phyloP scores from a whole-genome alignment of 2,888 invertebrate species.

The Oxycera nigricornis region DNA sequence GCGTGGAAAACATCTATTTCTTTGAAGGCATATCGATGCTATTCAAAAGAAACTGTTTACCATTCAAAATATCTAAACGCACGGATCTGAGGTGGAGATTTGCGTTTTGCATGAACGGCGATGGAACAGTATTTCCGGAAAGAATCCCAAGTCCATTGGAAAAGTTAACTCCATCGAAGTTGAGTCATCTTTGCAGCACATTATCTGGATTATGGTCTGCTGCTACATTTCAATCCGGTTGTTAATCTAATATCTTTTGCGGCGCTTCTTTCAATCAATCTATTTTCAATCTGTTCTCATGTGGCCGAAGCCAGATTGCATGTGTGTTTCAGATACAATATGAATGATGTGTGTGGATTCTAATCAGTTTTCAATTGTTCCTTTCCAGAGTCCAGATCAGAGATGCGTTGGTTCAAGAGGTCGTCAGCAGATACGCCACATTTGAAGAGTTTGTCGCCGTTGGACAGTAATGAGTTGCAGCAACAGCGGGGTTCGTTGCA shows the following conservation, averaged over 20 bases:
- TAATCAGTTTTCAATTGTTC: conserved; percentile 19
- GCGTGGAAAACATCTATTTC: too few species aligned
- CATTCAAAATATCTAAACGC: too few species aligned
- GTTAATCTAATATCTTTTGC: too few species aligned
- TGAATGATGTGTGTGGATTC: background rate
- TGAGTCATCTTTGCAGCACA: background rate
- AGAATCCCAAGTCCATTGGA: too few species aligned
- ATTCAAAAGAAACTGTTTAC: too few species aligned
- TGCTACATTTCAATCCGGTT: too few species aligned
- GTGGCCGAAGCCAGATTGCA: background rate
- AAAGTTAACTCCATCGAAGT: too few species aligned
- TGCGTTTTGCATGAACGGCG: too few species aligned
- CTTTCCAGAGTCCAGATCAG: conserved; percentile 20
- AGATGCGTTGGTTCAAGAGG: conserved; percentile 40
- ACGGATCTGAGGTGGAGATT: too few species aligned
- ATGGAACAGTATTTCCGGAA: too few species aligned
- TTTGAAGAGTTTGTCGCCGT: conserved; percentile 33
- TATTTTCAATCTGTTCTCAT: background rate
- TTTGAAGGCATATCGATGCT: too few species aligned
- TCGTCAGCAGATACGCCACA: conserved; percentile 39
- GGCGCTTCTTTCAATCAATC: background rate
- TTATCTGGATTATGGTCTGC: background rate
- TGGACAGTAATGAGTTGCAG: conserved; percentile 30
- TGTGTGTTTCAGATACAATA: background rate
- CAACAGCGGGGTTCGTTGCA: conserved; percentile 21